Evolutionary conservation across 1,140 invertebrate species (phyloP), one percentile per base, ranked within the genome.

Genomic region (Drosophila kohkoa): DNA sequence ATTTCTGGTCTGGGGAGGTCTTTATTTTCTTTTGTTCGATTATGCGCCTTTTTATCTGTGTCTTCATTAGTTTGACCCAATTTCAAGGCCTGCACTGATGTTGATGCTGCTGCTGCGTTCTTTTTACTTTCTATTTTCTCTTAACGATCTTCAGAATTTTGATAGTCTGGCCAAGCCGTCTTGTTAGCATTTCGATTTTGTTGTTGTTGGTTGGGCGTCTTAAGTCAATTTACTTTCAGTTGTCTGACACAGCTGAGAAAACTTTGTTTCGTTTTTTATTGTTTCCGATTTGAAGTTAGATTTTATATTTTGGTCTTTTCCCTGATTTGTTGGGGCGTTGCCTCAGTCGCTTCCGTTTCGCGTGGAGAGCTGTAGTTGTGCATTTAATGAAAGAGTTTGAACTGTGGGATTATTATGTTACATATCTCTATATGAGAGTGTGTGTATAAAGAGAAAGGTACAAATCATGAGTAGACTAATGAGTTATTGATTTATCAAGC

Each of bases 51-150:
- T 88, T 88, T 88, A 88, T 87, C 77, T 68, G 80, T 62, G 75
- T 81, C 75, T 88, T 85, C 86, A 89, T 89, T 90, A 75, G 68
- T 85, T 90, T 90, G 86, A 89, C 85, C 86, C 72, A 78, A 81
- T 85, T 76, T 72, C 30, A 11, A 52, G 25, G 54, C 38, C n/a
- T 45, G 54, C 51, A 55, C 52, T 79, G 52, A 13, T 49, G 5
- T 8, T 20, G 13, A 5, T 49, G 48, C 15, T 25, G 28, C 8
- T 54, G 51, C 51, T 45, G 46, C 13, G 66, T 86, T 86, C 71
- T 82, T 75, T 88, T 88, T 88, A 90, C 81, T 90, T 89, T 90
- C 86, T 89, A 76, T 90, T 89, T 89, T 85, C 62, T 75, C 76
- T 69, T 77, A 58, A 79, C 32, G 60, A 58, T 54, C 59, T 76